phyloP scores from a whole-genome alignment of 2,113 vertebrate genomes.

The Sterna hirundo region DNA sequence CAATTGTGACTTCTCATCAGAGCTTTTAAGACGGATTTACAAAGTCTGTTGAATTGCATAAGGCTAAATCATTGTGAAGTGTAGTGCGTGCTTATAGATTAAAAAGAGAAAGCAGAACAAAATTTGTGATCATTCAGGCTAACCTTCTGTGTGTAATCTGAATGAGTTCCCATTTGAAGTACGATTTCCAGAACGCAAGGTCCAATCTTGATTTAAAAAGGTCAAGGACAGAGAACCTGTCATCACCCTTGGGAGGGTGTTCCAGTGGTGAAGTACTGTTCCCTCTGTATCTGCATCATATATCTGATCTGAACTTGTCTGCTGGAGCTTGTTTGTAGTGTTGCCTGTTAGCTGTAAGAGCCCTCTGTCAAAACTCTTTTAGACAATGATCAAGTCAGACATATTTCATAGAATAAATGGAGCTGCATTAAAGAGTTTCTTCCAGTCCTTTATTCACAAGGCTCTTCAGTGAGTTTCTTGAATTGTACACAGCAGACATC shows the following conservation, averaged over 20 bases:
- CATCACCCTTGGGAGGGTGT: neutral
- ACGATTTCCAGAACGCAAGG: neutral
- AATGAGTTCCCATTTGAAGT: neutral
- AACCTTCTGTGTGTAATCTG: neutral
- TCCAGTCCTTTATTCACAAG: neutral
- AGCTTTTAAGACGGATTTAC: neutral
- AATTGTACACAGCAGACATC: neutral
- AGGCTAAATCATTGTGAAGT: neutral
- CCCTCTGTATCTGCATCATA: neutral
- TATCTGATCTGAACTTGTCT: neutral
- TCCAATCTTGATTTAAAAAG: neutral
- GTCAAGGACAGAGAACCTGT: neutral
- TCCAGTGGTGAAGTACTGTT: neutral
- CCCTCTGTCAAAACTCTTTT: neutral
- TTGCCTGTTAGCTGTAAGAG: neutral
- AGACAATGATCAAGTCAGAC: neutral
- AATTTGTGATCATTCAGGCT: neutral
- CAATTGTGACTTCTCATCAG: neutral
- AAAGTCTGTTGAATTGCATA: neutral
- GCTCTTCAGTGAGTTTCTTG: neutral
- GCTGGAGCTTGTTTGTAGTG: neutral
- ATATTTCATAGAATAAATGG: neutral
- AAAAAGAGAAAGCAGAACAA: neutral
- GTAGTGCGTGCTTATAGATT: neutral
- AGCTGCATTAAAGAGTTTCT: neutral